Base-by-base conservation (phyloP, 2,113 vertebrate genomes). In the Potamarius usumacintae region DNA sequence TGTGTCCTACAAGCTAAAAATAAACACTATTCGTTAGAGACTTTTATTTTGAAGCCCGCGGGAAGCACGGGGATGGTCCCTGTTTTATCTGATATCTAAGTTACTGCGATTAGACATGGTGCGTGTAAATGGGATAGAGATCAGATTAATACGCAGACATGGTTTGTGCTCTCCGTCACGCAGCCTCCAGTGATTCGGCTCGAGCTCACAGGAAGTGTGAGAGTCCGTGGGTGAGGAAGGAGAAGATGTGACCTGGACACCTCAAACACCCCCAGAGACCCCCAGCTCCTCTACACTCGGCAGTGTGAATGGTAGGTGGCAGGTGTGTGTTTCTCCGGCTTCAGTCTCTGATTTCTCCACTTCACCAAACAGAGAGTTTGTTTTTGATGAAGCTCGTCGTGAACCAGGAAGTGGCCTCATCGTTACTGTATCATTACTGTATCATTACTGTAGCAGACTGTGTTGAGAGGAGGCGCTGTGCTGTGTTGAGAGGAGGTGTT, bases 361-460 rank as follows among this genome's bases (percentile, higher is more conserved):
- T 15, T 30, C 60, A 7, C 1, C 5, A n/a, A 52, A 12, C 18
- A 34, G 18, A 74, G 65, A 30, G 30, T 34, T 5, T 83, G 74
- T 62, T 84, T 34, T 71, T 18, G 62, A 10, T 48, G 34, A 20
- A 69, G 62, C 25, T 74, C 9, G 7, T 17, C 7, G 60, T 48
- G 9, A 85, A 85, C 55, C 88, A 81, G 88, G 88, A 89, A 89
- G 88, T 89, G 72, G 60, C 18, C 30, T n/a, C 17, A 58, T 18
- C 27, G 6, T 18, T 17, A 71, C 30, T 34, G 14, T 74, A 48
- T 8, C 69, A 3, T 18, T 17, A 71, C 30, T 34, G 14, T 74
- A 48, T 8, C 69, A 3, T 30, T 34, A 17, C 15, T 34, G 30
- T 72, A 42, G 5, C 65, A 67, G 65, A 62, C 6, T 60, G 67